Base-by-base conservation (phyloP, 2,113 vertebrate genomes). In the Nothoprocta pentlandii region DNA sequence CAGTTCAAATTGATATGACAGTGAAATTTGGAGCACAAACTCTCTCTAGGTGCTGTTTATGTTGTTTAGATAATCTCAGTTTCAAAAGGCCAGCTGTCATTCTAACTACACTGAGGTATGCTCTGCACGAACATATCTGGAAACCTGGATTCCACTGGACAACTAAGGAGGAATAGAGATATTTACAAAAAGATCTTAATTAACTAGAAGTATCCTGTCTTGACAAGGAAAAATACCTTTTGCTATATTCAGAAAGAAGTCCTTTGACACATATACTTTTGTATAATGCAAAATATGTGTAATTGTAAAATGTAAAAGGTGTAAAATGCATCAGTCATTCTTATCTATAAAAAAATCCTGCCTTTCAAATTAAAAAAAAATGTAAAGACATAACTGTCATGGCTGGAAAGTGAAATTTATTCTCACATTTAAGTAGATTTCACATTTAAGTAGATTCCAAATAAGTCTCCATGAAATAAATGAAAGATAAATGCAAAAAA, bases 161-260 rank as follows among this genome's bases (percentile, higher is more conserved):
- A 1, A 32, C 62, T 81, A 41, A 66, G n/a, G 28, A 85, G 11
- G 32, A 75, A 53, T 11, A 34, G 36, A 76, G 47, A 79, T 46
- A 68, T 26, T 92, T 80, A 77, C 54, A 23, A 76, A 64, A 70
- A 89, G 15, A 23, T 85, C 28, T 66, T 87, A 92, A 92, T 92
- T 92, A 95, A 90, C 71, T 32, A 13, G 8, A 73, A 80, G 30
- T 86, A 25, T 58, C 49, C 59, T 79, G 44, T 32, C 19, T 90
- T 53, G 10, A 32, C 28, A 64, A 22, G 21, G 28, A 3, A 36
- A n/a, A 71, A 89, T 79, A 73, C 0, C 4, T n/a, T 2, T 1
- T 32, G 21, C 2, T 90, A 8, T 56, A 51, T 12, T 41, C 9
- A 87, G 16, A 85, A 91, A 80, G 9, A 4, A 85, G 19, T 54